Conservation (phyloP, 1,140 invertebrate species). For the Caenorhabditis latens region DNA sequence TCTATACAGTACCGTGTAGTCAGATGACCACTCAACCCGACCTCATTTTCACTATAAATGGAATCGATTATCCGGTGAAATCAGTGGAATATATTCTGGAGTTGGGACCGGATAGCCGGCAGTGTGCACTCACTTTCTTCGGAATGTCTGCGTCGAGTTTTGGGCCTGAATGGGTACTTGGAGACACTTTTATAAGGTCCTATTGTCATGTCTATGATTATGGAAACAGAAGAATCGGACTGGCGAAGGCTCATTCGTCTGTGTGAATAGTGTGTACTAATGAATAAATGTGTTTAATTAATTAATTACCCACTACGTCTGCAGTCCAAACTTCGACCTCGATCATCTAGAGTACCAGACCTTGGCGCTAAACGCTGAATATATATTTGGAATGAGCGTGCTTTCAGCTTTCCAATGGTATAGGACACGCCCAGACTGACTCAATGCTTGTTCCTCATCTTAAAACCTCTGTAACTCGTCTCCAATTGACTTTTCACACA, state of each 20-base stretch:
- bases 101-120: background rate
- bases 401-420: too few species aligned
- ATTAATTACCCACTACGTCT: background rate
- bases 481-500: too few species aligned
- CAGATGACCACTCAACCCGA: background rate
- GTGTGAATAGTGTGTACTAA: background rate
- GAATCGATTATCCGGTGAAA: constrained; percentile 11
- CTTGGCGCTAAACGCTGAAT: too few species aligned
- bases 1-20: constrained; percentile 49
- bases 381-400: too few species aligned
- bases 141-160: background rate
- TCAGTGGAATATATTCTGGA: constrained; percentile 48
- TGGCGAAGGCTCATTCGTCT: constrained; percentile 55
- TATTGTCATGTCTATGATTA: constrained; percentile 66
- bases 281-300: background rate
- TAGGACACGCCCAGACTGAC: too few species aligned
- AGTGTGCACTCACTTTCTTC: constrained; percentile 53
- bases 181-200: constrained; percentile 62
- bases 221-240: constrained; percentile 59
- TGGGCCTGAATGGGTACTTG: constrained; percentile 62
- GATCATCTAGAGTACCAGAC: too few species aligned
- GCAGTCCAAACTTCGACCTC: too few species aligned
- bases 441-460: too few species aligned
- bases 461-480: too few species aligned
- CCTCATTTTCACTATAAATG: constrained; percentile 23